A percentile compares a stretch with the other conserved stretches of the same genome.
These are phyloP conservation scores for Tenodera sinensis DNA, from an alignment of 2,888 invertebrate genomes.

Conservation along the genomic window DNA sequence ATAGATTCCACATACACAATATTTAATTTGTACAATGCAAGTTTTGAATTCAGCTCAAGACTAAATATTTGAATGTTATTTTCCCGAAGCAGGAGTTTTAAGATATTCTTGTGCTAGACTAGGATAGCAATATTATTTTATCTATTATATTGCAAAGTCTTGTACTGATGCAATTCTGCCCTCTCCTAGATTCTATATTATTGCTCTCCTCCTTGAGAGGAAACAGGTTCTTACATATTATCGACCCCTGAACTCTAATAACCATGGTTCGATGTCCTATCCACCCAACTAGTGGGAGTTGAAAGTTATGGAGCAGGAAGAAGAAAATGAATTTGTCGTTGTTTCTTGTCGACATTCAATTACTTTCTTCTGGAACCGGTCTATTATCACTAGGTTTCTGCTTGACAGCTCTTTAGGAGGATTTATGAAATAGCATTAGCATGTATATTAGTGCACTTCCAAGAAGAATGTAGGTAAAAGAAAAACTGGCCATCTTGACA, in stretches of 20 bases:
- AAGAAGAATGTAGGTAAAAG: background rate
- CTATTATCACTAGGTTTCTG: background rate
- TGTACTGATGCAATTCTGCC: background rate
- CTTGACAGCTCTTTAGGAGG: background rate
- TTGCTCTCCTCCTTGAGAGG: background rate
- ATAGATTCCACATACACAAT: too few species aligned
- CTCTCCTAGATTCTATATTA: background rate
- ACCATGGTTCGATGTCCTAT: background rate
- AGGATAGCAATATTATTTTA: too few species aligned
- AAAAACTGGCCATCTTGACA: too few species aligned
- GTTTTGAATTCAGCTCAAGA: too few species aligned
- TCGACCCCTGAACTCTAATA: background rate
- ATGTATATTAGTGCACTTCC: background rate
- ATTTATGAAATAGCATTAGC: background rate
- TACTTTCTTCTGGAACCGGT: background rate
- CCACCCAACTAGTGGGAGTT: background rate
- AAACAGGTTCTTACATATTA: background rate
- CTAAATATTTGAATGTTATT: too few species aligned
- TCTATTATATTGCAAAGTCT: too few species aligned
- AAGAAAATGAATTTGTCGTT: background rate
- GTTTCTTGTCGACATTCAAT: background rate
- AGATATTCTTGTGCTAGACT: too few species aligned
- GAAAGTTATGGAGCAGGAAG: background rate
- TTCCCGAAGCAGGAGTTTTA: too few species aligned
- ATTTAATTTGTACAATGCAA: too few species aligned